Evolutionary conservation across 1,140 invertebrate genomes (phyloP).

Genomic region (Oryzaephilus surinamensis): DNA sequence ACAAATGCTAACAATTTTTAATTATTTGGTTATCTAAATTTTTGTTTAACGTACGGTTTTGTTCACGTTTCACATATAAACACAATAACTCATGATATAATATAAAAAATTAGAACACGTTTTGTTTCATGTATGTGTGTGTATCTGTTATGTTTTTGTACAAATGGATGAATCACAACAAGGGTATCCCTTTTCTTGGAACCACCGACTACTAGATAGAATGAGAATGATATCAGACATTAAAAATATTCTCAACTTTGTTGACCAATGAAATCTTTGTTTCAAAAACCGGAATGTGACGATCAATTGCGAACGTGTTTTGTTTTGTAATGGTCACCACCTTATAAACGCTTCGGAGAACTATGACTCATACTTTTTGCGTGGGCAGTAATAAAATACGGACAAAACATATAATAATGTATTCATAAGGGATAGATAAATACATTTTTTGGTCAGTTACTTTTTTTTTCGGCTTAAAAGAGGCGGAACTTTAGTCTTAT

Average conservation of each 20-base stretch:
- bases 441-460: too few relatives aligned
- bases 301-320: background rate
- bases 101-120: background rate
- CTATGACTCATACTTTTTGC: constrained; percentile 16
- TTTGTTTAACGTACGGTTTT: background rate
- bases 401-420: too few relatives aligned
- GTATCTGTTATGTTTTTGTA: constrained; percentile 4
- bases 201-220: constrained; percentile 23
- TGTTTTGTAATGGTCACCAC: constrained; percentile 1
- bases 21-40: constrained; percentile 1
- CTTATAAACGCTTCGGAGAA: constrained; percentile 13
- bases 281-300: background rate
- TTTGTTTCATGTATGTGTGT: constrained; percentile 10
- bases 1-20: constrained; percentile 1
- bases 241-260: constrained; percentile 24
- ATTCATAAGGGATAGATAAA: too few relatives aligned
- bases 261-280: constrained; percentile 6
- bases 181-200: constrained; percentile 32
- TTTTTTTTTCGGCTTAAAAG: too few relatives aligned
- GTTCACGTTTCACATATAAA: constrained; percentile 3
- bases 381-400: too few relatives aligned
- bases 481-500: too few relatives aligned
- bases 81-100: constrained; percentile 8
- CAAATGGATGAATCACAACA: constrained; percentile 24
- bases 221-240: constrained; percentile 29